phyloP scores from a whole-genome alignment of 2,113 vertebrate genomes.

The Takifugu flavidus region DNA sequence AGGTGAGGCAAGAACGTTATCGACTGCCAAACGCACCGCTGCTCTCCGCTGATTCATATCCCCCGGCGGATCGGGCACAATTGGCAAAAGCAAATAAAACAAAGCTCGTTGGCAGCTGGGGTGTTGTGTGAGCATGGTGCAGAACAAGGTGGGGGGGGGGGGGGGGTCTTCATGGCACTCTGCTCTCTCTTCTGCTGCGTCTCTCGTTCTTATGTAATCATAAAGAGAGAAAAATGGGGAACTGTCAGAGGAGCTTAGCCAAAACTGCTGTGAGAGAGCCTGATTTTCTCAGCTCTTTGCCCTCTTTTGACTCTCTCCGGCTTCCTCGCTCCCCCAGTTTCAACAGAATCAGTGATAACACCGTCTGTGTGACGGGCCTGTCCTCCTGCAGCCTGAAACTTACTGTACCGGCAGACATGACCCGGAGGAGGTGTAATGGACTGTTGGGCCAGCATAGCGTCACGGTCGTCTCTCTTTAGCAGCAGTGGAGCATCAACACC shows the following conservation, averaged over 20 bases:
- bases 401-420: slow-evolving; percentile 24
- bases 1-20: slow-evolving; percentile 35
- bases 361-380: too few relatives aligned
- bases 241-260: slow-evolving; percentile 26
- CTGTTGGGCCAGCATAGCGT: slow-evolving; percentile 28
- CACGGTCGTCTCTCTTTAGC: too few relatives aligned
- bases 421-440: slow-evolving; percentile 34
- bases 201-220: slow-evolving; percentile 20
- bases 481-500: too few relatives aligned
- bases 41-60: too few relatives aligned
- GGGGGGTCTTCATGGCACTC: slow-evolving; percentile 48
- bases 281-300: slow-evolving; percentile 75
- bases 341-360: too few relatives aligned
- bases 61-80: slow-evolving; percentile 25
- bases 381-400: slow-evolving; percentile 8
- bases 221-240: slow-evolving; percentile 21
- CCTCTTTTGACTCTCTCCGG: slow-evolving; percentile 68
- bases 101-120: slow-evolving; percentile 58
- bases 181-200: slow-evolving; percentile 6
- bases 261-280: slow-evolving; percentile 67
- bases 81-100: slow-evolving; percentile 40
- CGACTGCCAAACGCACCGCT: slow-evolving; percentile 51
- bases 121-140: slow-evolving; percentile 70
- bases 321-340: neutral
- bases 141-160: slow-evolving; percentile 72